Conservation (phyloP, 2,888 invertebrate species). For the Trissolcus brochymenae region DNA sequence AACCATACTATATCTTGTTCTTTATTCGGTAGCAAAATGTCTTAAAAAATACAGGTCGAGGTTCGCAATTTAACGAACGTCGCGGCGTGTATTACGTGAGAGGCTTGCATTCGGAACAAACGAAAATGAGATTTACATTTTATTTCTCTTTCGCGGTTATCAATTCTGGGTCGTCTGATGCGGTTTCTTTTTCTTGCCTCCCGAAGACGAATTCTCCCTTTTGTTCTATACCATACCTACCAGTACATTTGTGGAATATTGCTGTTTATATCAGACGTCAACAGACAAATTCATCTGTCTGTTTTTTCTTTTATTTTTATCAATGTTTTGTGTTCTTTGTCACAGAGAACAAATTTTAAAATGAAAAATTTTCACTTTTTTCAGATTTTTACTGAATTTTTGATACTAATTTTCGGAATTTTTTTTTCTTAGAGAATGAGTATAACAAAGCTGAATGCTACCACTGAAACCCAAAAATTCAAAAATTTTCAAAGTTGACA, state of each 20-base stretch:
- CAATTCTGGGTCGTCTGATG: constrained; percentile 47
- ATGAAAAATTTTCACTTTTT: too few species aligned
- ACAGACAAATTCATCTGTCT: not conserved
- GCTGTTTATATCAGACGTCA: constrained; percentile 53
- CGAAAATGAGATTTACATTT: constrained; percentile 67
- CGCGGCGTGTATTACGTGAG: constrained; percentile 57
- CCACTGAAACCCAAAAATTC: too few species aligned
- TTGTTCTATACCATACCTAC: constrained; percentile 27
- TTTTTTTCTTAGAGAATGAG: too few species aligned
- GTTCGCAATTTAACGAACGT: constrained; percentile 59
- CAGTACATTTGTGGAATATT: constrained; percentile 44
- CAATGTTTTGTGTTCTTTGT: too few species aligned
- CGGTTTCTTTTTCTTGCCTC: constrained; percentile 14
- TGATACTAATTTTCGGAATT: too few species aligned
- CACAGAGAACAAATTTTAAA: too few species aligned
- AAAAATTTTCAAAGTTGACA: not conserved
- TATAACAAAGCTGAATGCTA: too few species aligned
- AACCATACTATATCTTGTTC: constrained; percentile 45
- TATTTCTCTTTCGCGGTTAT: constrained; percentile 60
- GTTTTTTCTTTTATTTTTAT: constrained; percentile 2
- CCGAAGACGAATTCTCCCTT: constrained; percentile 30
- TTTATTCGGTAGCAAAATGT: constrained; percentile 49
- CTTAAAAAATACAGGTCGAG: constrained; percentile 45
- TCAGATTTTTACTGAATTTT: too few species aligned
- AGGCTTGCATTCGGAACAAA: constrained; percentile 49